Percentiles rank a stretch among this genome's conserved stretches.
Conservation (phyloP, 2,113 vertebrate species). For the Aegypius monachus region DNA sequence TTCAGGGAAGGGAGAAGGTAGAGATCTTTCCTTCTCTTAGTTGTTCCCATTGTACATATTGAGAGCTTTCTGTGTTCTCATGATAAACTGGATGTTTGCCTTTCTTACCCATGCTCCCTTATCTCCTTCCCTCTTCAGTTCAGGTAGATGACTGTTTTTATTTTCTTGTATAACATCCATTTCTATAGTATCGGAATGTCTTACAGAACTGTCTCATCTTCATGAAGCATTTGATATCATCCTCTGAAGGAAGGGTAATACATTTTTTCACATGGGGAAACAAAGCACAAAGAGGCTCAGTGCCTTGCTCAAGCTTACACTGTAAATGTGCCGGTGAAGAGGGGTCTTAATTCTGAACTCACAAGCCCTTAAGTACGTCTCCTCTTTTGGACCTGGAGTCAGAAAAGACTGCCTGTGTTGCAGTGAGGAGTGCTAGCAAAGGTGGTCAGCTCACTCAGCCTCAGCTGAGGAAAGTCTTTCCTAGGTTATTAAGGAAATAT, state of each 20-base stretch:
- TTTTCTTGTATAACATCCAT: neutral
- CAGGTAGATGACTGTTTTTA: neutral
- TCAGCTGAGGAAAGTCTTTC: neutral
- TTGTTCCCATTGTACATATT: fast-evolving
- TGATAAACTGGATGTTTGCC: neutral
- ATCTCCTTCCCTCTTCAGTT: neutral
- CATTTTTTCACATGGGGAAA: neutral
- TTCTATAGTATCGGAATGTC: neutral
- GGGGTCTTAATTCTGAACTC: neutral
- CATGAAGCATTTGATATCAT: neutral
- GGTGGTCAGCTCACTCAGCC: neutral
- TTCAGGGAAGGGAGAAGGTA: neutral
- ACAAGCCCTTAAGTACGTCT: neutral
- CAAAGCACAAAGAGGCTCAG: neutral
- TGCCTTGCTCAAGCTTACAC: neutral
- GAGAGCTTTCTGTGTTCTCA: neutral
- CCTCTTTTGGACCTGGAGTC: neutral
- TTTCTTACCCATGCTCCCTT: neutral
- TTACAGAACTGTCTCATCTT: neutral
- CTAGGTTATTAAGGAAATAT: neutral
- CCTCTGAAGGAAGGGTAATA: neutral
- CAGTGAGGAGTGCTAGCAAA: neutral
- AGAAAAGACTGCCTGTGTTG: neutral
- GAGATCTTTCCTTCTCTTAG: neutral
- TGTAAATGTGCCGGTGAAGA: neutral